Base-by-base conservation (phyloP, 2,888 invertebrate genomes). In the Helobdella robusta region DNA sequence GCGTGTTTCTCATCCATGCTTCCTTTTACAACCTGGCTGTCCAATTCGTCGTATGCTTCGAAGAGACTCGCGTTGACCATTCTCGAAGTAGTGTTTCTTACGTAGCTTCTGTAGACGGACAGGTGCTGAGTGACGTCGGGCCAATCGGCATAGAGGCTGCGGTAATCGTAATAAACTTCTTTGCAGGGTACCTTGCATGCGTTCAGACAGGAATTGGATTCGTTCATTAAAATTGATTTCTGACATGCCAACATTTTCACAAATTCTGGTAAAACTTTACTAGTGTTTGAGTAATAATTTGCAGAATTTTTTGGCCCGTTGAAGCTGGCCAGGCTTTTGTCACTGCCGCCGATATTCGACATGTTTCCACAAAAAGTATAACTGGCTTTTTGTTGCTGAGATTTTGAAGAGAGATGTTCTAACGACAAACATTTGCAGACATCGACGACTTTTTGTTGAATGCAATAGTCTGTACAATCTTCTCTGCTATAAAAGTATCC, bases 71-170 rank as follows among this genome's bases (percentile, higher is more conserved):
- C 1, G 48, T 48, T 48, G 6, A 30, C 1, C 6, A n/a, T 28
- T 4, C 30, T 28, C 2, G 32, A n/a, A 8, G 28, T 56, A n/a
- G 30, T 56, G 56, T 56, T 56, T 11, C 20, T 25, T 15, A 63
- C 36, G 23, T 52, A 50, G 15, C 23, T 25, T 28, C 52, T 52
- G 63, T 63, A 63, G 52, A 63, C 50, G 23, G 52, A 23, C 50
- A 63, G n/a, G 23, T 63, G 63, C 2, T 35, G 35, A 18, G 63
- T 52, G 34, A 34, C 35, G 35, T 52, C 34, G 1, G 63, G 63
- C 63, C 63, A 63, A 20, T 50, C 52, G 15, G 63, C 63, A 20
- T 30, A 50, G 8, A 34, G 28, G 28, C 48, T 54, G 34, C 63
- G 50, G 30, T 50, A 25, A 18, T 63, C 30, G 28, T 63, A 63